Base-by-base conservation (phyloP, 2,888 invertebrate species). In the Yponomeuta sedellus region DNA sequence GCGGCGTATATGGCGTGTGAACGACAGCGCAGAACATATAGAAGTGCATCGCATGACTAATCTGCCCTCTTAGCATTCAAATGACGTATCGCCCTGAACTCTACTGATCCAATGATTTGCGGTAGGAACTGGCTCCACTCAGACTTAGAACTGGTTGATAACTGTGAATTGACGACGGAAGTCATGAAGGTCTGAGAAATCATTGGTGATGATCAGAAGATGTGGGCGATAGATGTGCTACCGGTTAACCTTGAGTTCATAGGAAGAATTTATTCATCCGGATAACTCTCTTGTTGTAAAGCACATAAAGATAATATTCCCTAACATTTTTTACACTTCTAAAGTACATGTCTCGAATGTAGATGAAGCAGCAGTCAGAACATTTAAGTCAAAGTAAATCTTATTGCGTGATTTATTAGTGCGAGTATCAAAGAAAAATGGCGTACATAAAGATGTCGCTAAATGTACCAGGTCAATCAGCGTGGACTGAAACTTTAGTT, bases 31-130 rank as follows among this genome's bases (percentile, higher is more conserved):
- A 78, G 73, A 19, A 58, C 25, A 56, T 39, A 44, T 39, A 57
- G 52, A 52, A 79, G 73, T 77, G 83, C 83, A 79, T 81, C 78
- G 83, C 82, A 83, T 85, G 80, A 82, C 81, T 87, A 85, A 87
- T 85, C 85, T 82, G 71, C 71, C 79, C 75, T 76, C 76, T 86
- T 86, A 80, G 76, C 78, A 88, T 87, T 85, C 87, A 83, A 69
- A 72, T 67, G 67, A 74, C 76, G 75, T 25, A 22, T 57, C 71
- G 69, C 72, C 19, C 16, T 77, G 74, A 76, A 78, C 77, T 75
- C 75, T 78, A 77, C 77, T 77, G 80, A 83, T 80, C 78, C 75
- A 76, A 76, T 79, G 79, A 79, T 77, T 79, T 77, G 63, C 66
- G 39, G 59, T 65, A 59, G 65, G 40, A 65, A 63, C 22, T 39